Percentiles rank a stretch among this genome's conserved stretches.
Conservation (phyloP, 2,113 vertebrate genomes). For the Buteo buteo region DNA sequence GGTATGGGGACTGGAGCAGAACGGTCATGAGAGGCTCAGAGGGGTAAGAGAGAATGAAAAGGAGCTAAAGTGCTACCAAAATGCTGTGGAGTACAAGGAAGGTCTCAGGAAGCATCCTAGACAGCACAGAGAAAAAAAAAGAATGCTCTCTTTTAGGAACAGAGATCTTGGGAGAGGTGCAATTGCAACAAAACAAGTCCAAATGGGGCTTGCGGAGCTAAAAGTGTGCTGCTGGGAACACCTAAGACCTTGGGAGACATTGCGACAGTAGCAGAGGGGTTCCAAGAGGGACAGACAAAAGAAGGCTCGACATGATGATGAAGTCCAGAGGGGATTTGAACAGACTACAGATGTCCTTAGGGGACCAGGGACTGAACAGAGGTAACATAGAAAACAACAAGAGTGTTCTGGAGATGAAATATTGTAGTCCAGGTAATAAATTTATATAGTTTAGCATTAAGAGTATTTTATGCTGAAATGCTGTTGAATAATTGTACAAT, state of each 20-base stretch:
- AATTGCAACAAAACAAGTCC: background rate
- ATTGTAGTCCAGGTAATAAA: too few relatives aligned
- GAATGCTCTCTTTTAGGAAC: background rate
- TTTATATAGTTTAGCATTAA: too few relatives aligned
- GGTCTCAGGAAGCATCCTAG: background rate
- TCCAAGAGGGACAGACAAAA: background rate
- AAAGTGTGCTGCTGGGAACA: background rate
- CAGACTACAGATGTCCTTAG: background rate
- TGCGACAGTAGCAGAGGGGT: background rate
- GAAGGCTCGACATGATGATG: background rate
- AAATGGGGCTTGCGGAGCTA: background rate
- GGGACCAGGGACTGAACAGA: background rate
- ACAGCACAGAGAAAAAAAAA: background rate
- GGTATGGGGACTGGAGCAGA: background rate
- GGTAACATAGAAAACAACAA: background rate
- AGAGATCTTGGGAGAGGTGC: background rate
- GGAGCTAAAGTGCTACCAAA: background rate
- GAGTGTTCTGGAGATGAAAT: background rate
- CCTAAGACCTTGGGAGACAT: background rate
- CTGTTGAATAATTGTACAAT: too few relatives aligned
- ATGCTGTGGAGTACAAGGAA: background rate
- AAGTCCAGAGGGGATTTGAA: background rate
- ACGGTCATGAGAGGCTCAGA: background rate
- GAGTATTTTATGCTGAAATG: too few relatives aligned
- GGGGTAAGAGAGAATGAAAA: background rate